These are phyloP conservation scores for Peromyscus maniculatus DNA, from an alignment of 2,113 vertebrate species.

Conservation along the genomic window DNA sequence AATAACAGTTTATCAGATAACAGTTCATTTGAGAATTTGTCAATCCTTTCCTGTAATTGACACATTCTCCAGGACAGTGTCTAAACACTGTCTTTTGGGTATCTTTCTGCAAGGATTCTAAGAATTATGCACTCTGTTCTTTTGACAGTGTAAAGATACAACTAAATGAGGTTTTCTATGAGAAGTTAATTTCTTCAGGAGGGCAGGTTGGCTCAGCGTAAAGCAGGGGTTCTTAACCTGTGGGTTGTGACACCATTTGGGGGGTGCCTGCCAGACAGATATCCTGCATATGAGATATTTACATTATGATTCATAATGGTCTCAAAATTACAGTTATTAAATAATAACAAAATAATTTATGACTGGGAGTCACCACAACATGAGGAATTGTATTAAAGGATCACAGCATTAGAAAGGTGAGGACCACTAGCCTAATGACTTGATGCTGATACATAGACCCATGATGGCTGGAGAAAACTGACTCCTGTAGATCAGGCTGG, in stretches of 20 bases:
- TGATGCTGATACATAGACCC: background rate
- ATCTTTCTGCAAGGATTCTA: background rate
- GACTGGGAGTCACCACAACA: background rate
- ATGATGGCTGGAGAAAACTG: background rate
- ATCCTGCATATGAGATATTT: background rate
- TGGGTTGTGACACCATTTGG: accelerated
- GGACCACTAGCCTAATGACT: background rate
- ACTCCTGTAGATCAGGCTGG: background rate
- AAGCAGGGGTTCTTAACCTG: background rate
- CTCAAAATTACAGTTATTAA: background rate
- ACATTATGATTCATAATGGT: background rate
- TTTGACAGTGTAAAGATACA: background rate
- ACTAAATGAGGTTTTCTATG: background rate
- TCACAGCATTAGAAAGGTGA: background rate
- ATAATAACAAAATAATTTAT: background rate
- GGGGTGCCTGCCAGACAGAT: background rate
- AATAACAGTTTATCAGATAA: background rate
- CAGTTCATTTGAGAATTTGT: background rate
- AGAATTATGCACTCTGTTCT: background rate
- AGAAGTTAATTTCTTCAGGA: background rate
- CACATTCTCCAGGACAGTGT: background rate
- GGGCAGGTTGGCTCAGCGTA: background rate
- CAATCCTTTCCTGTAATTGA: background rate
- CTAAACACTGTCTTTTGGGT: background rate
- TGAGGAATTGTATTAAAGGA: background rate